A percentile compares a stretch with the other conserved stretches of the same genome.
Evolutionary conservation across 1,140 invertebrate species (phyloP).

Genomic region (Maconellicoccus hirsutus): DNA sequence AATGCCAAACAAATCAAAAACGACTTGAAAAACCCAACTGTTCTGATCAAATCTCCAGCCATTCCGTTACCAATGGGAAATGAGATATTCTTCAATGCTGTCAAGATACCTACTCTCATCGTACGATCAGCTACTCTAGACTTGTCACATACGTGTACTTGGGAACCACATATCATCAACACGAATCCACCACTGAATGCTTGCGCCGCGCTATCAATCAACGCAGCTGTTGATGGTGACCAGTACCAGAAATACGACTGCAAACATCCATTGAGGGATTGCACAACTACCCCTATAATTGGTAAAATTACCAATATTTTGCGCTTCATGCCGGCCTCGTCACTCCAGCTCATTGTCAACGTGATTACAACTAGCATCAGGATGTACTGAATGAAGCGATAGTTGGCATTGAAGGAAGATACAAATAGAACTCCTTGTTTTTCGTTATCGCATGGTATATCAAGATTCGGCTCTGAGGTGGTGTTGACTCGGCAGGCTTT

Average conservation of each 20-base stretch:
- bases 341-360: neutral
- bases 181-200: no score
- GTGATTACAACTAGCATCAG: slow-evolving; percentile 29
- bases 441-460: neutral
- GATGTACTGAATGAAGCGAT: neutral
- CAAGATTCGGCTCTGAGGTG: neutral
- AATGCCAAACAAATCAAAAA: neutral
- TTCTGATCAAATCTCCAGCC: neutral
- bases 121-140: neutral
- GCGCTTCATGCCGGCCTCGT: neutral
- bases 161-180: no score
- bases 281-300: neutral
- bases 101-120: neutral
- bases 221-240: neutral
- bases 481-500: neutral
- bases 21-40: neutral
- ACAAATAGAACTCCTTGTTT: neutral
- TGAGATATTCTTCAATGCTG: neutral
- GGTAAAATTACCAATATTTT: slow-evolving; percentile 29
- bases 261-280: neutral
- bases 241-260: neutral
- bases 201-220: no score
- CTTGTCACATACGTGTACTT: no score
- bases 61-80: neutral
- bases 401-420: neutral